These are phyloP conservation scores for Centropus unirufus DNA, from an alignment of 2,113 vertebrate species.

Conservation along the genomic window DNA sequence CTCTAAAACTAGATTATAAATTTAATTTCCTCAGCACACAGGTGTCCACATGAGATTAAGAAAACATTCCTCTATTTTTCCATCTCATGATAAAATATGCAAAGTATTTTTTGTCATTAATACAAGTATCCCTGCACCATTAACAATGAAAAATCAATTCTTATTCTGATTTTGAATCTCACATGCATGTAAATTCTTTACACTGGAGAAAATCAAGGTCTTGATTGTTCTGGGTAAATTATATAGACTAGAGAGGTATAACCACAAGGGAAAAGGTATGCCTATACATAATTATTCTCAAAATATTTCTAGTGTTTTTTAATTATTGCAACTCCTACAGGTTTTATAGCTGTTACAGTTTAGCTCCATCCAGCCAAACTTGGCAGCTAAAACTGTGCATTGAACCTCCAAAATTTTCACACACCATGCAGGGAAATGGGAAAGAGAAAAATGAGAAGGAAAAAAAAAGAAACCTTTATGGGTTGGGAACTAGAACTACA, in stretches of 20 bases:
- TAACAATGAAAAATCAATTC: neutral
- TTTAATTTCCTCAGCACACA: neutral
- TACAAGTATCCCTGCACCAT: neutral
- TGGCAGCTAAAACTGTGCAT: too few relatives aligned
- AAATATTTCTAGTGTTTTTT: neutral
- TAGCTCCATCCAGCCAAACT: too few relatives aligned
- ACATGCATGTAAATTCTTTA: neutral
- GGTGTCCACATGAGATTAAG: neutral
- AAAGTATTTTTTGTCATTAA: neutral
- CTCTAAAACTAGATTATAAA: neutral
- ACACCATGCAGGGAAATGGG: too few relatives aligned
- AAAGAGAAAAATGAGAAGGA: too few relatives aligned
- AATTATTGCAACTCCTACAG: neutral
- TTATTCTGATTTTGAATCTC: neutral
- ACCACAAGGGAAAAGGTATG: neutral
- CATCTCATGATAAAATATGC: neutral
- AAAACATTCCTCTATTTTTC: neutral
- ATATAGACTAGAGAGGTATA: neutral
- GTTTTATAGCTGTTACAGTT: neutral
- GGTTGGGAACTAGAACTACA: too few relatives aligned
- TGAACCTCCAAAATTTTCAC: too few relatives aligned
- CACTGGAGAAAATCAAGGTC: neutral
- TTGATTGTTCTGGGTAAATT: neutral
- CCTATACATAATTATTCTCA: neutral
- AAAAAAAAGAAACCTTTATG: too few relatives aligned